Evolutionary conservation across 2,888 invertebrate genomes (phyloP), one percentile per base, ranked within the genome.

Genomic region (Ligdia adustata): DNA sequence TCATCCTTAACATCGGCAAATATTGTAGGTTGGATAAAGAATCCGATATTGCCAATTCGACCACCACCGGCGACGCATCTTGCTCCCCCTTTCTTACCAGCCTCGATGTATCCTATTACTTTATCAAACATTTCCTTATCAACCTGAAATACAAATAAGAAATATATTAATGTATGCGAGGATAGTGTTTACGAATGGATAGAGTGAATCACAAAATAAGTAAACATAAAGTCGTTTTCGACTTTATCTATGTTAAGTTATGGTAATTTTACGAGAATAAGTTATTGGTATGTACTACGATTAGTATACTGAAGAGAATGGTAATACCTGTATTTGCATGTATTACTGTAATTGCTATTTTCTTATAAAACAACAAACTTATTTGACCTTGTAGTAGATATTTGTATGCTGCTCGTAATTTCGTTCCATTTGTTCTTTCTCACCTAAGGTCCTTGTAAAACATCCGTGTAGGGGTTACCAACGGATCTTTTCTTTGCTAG

Each of bases 401-500:
- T 1, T n/a, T 45, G 61, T 62, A 56, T 69, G 69, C 15, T 79
- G 83, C 5, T 82, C 83, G 15, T 81, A 79, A 16, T 72, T 62
- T 62, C 1, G 55, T 33, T 0, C 50, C 49, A 11, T 75, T 72
- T 2, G 33, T 32, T 0, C 3, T 44, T 31, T 49, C 51, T 54
- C 76, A 94, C 94, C 89, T 97, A 97, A 11, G 98, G 97, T 39
- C 98, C 98, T 75, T 97, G 97, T 37, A 93, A 86, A 0, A 89
- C 91, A 14, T 91, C 79, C 24, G 92, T 90, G 71, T 95, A 97
- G 0, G 81, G 80, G 14, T 66, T 48, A 1, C 97, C 97, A 49
- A 97, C 93, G 68, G 92, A 94, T 38, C 93, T 91, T 0, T 82
- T 77, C 53, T 92, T 88, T 0, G 96, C 96, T 61, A 92, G 82